A percentile compares a stretch with the other conserved stretches of the same genome.
Conservation (phyloP, 2,888 invertebrate species). For the Diarsia rubi region DNA sequence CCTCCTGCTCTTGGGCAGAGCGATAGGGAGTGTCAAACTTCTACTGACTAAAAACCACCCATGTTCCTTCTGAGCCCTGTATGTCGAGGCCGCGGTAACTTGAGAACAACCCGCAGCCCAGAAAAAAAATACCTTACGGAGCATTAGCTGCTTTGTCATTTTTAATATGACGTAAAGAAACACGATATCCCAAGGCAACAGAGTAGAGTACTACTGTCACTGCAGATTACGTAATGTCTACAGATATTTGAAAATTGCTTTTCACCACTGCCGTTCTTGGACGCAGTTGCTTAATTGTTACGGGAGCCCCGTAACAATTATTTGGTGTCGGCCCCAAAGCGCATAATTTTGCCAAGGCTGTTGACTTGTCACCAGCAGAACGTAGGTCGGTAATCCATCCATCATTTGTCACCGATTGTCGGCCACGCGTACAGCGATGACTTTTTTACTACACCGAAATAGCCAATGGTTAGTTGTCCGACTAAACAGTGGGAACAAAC, state of each 20-base stretch:
- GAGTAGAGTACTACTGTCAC: slow-evolving; percentile 20
- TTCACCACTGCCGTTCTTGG: neutral
- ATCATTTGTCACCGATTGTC: slow-evolving; percentile 60
- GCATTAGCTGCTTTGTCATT: slow-evolving; percentile 45
- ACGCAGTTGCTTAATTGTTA: slow-evolving; percentile 52
- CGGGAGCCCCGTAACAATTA: slow-evolving; percentile 53
- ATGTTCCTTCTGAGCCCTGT: too few species aligned
- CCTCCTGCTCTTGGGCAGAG: too few species aligned
- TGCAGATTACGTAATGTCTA: slow-evolving; percentile 29
- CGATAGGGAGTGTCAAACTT: too few species aligned
- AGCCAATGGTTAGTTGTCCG: slow-evolving; percentile 61
- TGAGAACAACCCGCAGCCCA: too few species aligned
- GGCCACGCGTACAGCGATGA: slow-evolving; percentile 41
- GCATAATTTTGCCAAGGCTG: slow-evolving; percentile 49
- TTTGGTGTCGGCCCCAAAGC: slow-evolving; percentile 36
- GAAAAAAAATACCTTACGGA: neutral
- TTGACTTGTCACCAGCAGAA: slow-evolving; percentile 36
- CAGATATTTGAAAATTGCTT: slow-evolving; percentile 42
- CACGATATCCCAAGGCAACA: slow-evolving; percentile 19
- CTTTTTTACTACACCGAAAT: slow-evolving; percentile 65
- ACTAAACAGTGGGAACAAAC: slow-evolving; percentile 62
- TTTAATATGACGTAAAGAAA: slow-evolving; percentile 26
- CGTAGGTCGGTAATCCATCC: slow-evolving; percentile 48
- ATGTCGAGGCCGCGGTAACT: too few species aligned
- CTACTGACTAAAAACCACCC: too few species aligned